phyloP scores from a whole-genome alignment of 2,888 invertebrate genomes.

The Horisme vitalbata region DNA sequence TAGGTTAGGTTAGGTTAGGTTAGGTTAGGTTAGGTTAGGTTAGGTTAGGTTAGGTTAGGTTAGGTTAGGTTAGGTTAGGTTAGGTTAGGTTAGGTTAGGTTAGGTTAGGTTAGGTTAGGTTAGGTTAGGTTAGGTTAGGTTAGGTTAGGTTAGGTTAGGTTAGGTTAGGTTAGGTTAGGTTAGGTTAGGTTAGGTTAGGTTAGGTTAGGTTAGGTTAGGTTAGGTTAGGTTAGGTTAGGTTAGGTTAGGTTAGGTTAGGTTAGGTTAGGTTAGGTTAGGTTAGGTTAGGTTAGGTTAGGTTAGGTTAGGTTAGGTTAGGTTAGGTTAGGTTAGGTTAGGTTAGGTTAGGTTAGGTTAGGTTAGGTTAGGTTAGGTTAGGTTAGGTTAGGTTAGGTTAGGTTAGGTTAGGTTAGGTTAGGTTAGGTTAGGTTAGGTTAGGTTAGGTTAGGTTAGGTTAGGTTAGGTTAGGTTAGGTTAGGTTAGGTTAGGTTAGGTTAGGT shows the following conservation, averaged over 20 bases:
- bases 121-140: constrained; percentile 19
- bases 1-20: too few relatives aligned
- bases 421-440: constrained; percentile 32
- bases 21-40: too few relatives aligned
- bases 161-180: not conserved
- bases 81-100: constrained; percentile 33
- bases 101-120: constrained; percentile 35
- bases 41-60: too few relatives aligned
- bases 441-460: constrained; percentile 35
- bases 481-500: constrained; percentile 36
- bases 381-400: constrained; percentile 30
- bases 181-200: constrained; percentile 3
- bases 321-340: constrained; percentile 30
- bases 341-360: constrained; percentile 29
- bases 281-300: constrained; percentile 34
- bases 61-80: constrained; percentile 24
- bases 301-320: constrained; percentile 29
- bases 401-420: constrained; percentile 33
- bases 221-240: constrained; percentile 13
- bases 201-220: constrained; percentile 13
- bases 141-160: constrained; percentile 1
- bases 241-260: constrained; percentile 16
- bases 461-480: constrained; percentile 35
- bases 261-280: constrained; percentile 35
- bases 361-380: constrained; percentile 29